Evolutionary conservation across 2,113 vertebrate species (phyloP).

Genomic region (Misgurnus mizolepis): DNA sequence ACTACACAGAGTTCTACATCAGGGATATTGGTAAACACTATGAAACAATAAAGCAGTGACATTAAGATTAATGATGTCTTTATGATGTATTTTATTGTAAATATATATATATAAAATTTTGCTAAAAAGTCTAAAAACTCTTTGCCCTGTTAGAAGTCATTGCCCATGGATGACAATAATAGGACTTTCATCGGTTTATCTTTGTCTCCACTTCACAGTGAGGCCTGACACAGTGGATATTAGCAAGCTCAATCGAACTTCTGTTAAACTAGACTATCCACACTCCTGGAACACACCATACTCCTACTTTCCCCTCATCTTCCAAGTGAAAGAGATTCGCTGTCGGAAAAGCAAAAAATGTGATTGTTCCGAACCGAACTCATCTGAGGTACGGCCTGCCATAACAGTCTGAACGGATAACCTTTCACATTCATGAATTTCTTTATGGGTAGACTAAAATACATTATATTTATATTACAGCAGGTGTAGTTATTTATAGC

Average conservation of each 20-base stretch:
- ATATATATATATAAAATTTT: too few relatives aligned
- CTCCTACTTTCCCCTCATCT: constrained; percentile 74
- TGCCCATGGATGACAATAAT: not conserved
- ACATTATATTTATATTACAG: not conserved
- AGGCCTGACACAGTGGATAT: constrained; percentile 69
- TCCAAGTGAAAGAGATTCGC: constrained; percentile 63
- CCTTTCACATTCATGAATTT: not conserved
- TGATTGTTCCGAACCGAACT: constrained; percentile 38
- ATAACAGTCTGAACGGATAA: not conserved
- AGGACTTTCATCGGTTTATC: not conserved
- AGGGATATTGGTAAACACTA: constrained; percentile 55
- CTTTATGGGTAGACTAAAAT: not conserved
- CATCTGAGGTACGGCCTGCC: constrained; percentile 50
- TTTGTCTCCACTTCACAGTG: constrained; percentile 57
- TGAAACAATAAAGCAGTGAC: not conserved
- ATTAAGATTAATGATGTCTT: not conserved
- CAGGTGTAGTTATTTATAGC: not conserved
- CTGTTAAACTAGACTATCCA: constrained; percentile 68
- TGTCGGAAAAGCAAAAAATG: constrained; percentile 45
- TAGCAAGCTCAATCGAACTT: constrained; percentile 53
- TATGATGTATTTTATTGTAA: too few relatives aligned
- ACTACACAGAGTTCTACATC: constrained; percentile 48
- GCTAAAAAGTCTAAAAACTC: too few relatives aligned
- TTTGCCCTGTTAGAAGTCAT: too few relatives aligned
- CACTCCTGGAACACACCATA: constrained; percentile 70